Evolutionary conservation across 1,140 invertebrate species (phyloP).

Genomic region (Acyrthosiphon pisum): DNA sequence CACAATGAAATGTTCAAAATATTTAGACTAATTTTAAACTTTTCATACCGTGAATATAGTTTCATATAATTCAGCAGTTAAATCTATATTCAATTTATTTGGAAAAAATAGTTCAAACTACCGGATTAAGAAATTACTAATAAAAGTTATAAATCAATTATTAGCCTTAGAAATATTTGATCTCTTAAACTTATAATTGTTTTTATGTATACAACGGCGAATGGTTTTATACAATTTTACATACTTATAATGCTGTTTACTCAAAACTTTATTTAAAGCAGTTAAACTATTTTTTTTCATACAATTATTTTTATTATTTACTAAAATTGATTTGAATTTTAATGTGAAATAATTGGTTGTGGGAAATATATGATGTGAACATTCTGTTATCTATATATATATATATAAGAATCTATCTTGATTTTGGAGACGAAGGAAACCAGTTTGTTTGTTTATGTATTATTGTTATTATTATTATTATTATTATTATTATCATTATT

Average conservation of each 20-base stretch:
- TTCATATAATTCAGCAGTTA: background rate
- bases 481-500: too few species aligned
- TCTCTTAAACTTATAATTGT: background rate
- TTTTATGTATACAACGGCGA: background rate
- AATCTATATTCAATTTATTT: background rate
- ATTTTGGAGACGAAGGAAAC: too few species aligned
- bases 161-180: background rate
- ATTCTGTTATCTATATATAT: background rate
- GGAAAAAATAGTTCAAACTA: background rate
- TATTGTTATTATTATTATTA: too few species aligned
- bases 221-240: background rate
- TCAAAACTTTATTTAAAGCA: background rate
- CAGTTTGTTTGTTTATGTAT: too few species aligned
- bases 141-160: background rate
- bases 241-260: background rate
- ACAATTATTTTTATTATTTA: background rate
- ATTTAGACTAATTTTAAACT: too few species aligned
- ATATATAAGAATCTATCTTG: too few species aligned
- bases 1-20: background rate
- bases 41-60: too few species aligned
- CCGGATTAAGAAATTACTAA: background rate
- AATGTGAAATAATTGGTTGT: background rate
- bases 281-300: too few species aligned
- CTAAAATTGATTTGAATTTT: background rate
- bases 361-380: background rate